A percentile compares a stretch with the other conserved stretches of the same genome.
These are phyloP conservation scores for Lamellibrachia satsuma DNA, from an alignment of 2,888 invertebrate genomes.

Conservation along the genomic window DNA sequence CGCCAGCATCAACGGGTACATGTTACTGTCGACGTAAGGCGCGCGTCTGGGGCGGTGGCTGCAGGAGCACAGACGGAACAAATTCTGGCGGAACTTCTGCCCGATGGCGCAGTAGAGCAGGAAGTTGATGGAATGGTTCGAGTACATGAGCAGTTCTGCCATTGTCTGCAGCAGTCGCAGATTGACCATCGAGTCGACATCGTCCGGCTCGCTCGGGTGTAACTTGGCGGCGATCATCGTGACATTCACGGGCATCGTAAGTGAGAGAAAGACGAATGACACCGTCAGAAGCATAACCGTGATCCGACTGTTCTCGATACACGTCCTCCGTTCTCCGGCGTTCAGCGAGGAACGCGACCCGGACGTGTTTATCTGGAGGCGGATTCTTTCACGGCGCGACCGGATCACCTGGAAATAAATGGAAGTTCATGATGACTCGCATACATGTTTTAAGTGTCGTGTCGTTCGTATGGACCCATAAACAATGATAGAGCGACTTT, in stretches of 20 bases:
- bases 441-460: neutral
- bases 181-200: conserved; percentile 34
- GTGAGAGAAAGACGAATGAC: conserved; percentile 56
- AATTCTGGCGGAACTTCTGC: neutral
- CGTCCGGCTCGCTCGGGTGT: conserved; percentile 26
- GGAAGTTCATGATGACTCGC: neutral
- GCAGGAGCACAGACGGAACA: neutral
- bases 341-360: neutral
- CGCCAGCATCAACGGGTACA: neutral
- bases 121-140: conserved; percentile 56
- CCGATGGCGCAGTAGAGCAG: conserved; percentile 17
- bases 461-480: no score
- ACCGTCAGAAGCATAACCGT: conserved; percentile 60
- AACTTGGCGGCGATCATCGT: conserved; percentile 47
- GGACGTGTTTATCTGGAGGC: neutral
- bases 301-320: conserved; percentile 35
- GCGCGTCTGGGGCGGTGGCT: neutral
- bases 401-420: conserved; percentile 17
- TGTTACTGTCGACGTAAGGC: neutral
- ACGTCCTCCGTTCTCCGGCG: neutral
- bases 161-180: conserved; percentile 43
- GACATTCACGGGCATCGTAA: conserved; percentile 58
- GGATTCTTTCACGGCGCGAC: neutral
- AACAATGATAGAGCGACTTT: no score
- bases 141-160: conserved; percentile 52